Conservation (phyloP, 2,888 invertebrate species). For the Yponomeuta evonymella region DNA sequence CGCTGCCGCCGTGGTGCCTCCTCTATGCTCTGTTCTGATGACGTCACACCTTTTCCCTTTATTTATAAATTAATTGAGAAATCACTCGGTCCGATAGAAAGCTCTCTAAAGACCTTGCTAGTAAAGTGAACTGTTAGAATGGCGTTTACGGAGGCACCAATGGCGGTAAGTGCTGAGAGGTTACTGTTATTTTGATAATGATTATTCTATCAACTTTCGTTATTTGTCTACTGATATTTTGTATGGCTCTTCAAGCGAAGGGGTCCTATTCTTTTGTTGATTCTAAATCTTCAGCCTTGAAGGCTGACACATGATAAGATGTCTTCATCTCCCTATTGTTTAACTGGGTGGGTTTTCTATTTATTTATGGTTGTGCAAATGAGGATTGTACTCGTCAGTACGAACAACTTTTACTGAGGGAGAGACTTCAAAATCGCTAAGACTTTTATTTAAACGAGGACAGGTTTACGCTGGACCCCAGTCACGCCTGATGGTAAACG, state of each 20-base stretch:
- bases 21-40: conserved; percentile 73
- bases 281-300: too few species aligned
- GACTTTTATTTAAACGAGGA: too few species aligned
- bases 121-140: background rate
- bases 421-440: background rate
- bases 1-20: conserved; percentile 71
- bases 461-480: too few species aligned
- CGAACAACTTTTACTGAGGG: background rate
- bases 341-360: too few species aligned
- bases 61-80: background rate
- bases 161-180: conserved; percentile 12
- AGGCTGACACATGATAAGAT: too few species aligned
- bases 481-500: too few species aligned
- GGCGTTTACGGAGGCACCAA: conserved; percentile 12
- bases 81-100: background rate
- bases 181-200: background rate
- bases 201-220: too few species aligned
- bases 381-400: background rate
- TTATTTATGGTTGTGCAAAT: background rate
- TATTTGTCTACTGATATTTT: too few species aligned
- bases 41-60: conserved; percentile 47
- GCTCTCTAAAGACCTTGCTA: background rate
- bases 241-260: too few species aligned
- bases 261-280: too few species aligned
- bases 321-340: too few species aligned